Conservation (phyloP, 1,140 invertebrate species). For the Drosophila neocordata region DNA sequence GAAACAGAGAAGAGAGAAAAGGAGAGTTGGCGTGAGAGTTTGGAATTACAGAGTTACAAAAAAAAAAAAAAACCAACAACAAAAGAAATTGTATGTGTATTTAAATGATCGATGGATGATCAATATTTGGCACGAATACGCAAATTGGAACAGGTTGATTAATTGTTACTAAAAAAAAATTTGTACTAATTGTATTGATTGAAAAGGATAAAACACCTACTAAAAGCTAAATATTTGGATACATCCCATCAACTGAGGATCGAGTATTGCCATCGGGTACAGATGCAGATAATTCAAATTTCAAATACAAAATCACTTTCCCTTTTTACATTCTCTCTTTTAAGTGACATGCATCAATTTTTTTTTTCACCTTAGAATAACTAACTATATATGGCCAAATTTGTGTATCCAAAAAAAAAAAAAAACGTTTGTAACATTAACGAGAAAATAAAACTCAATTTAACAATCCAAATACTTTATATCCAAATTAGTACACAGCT, state of each 20-base stretch:
- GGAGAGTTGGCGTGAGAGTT: background rate
- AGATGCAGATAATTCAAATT: background rate
- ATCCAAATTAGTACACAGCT: background rate
- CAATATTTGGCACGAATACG: constrained; percentile 1
- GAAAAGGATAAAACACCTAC: background rate
- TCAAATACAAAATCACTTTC: background rate
- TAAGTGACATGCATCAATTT: background rate
- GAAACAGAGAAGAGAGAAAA: background rate
- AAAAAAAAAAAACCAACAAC: background rate
- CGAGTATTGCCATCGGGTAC: background rate
- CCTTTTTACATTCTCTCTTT: background rate
- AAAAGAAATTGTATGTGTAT: too few relatives aligned
- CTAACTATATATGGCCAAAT: background rate
- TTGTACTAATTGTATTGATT: too few relatives aligned
- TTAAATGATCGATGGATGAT: background rate
- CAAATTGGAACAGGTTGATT: constrained; percentile 1
- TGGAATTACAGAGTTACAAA: background rate
- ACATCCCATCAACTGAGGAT: background rate
- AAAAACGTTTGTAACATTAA: background rate
- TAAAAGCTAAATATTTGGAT: background rate
- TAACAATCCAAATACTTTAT: background rate
- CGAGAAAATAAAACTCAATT: background rate
- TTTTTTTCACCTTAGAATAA: too few relatives aligned
- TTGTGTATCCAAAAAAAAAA: background rate
- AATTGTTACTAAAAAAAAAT: background rate